Conservation (phyloP, 1,140 invertebrate species). For the Melanaphis sacchari region DNA sequence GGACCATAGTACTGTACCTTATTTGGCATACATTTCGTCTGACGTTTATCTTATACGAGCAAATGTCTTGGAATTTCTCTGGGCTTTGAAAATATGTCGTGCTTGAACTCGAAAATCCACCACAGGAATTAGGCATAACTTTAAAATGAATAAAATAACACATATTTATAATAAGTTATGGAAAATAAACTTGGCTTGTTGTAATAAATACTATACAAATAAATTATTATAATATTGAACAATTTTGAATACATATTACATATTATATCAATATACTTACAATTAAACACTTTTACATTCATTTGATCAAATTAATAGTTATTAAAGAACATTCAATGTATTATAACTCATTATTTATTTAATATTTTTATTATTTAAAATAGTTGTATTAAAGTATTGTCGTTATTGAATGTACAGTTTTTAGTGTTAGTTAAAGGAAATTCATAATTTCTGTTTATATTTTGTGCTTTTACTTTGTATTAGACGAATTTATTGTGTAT, state of each 20-base stretch:
- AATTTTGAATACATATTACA: background rate
- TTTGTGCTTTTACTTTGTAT: background rate
- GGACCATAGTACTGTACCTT: background rate
- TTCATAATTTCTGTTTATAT: background rate
- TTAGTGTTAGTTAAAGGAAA: background rate
- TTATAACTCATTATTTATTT: background rate
- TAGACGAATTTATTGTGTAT: background rate
- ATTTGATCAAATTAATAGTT: background rate
- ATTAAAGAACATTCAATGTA: background rate
- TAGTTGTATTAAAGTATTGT: background rate
- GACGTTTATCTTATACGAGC: conserved; percentile 28
- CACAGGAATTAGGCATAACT: conserved; percentile 6
- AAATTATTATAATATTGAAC: background rate
- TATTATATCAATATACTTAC: background rate
- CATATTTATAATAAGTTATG: too few relatives aligned
- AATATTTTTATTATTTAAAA: background rate
- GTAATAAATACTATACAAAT: background rate
- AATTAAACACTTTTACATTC: background rate
- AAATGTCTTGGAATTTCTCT: conserved; percentile 11
- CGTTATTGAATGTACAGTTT: background rate
- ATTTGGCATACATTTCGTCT: conserved; percentile 34
- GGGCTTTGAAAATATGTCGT: conserved; percentile 21
- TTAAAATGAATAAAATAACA: background rate
- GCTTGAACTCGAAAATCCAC: conserved; percentile 31
- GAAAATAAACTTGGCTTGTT: background rate